Conservation (phyloP, 2,888 invertebrate species). For the Hypsopygia costalis region DNA sequence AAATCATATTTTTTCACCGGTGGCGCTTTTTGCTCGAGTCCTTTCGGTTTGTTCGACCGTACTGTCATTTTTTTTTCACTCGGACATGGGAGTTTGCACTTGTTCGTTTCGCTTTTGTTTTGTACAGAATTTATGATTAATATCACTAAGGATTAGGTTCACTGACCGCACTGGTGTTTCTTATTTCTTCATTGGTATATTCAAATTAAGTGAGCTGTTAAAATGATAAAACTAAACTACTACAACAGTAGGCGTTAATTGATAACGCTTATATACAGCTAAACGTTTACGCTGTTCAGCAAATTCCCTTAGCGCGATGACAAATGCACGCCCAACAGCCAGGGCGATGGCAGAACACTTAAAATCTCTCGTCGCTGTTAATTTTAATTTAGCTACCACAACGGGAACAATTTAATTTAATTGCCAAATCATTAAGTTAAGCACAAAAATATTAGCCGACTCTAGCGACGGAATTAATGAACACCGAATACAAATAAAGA, state of each 20-base stretch:
- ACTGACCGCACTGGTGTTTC: constrained; percentile 35
- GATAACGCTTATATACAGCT: constrained; percentile 20
- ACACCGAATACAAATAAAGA: constrained; percentile 61
- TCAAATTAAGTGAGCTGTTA: neutral
- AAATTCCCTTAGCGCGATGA: constrained; percentile 41
- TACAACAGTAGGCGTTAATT: constrained; percentile 18
- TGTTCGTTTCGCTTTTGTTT: constrained; percentile 66
- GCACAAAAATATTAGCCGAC: constrained; percentile 73
- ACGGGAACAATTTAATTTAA: constrained; percentile 77
- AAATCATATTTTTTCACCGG: constrained; percentile 81
- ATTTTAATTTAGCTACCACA: constrained; percentile 77
- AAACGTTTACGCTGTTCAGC: constrained; percentile 22
- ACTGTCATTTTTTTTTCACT: constrained; percentile 76
- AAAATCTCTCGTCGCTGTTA: constrained; percentile 64
- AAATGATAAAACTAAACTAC: constrained; percentile 8
- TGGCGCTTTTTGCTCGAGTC: constrained; percentile 73
- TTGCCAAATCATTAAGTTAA: constrained; percentile 79
- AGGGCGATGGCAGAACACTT: constrained; percentile 42
- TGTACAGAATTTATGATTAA: constrained; percentile 66
- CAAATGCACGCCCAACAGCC: constrained; percentile 38
- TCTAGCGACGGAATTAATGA: constrained; percentile 69
- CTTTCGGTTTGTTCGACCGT: constrained; percentile 73
- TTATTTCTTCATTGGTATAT: constrained; percentile 11
- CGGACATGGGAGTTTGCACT: constrained; percentile 70
- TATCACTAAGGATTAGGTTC: constrained; percentile 45